Conservation (phyloP, 1,140 invertebrate genomes). For the Pararge aegeria region DNA sequence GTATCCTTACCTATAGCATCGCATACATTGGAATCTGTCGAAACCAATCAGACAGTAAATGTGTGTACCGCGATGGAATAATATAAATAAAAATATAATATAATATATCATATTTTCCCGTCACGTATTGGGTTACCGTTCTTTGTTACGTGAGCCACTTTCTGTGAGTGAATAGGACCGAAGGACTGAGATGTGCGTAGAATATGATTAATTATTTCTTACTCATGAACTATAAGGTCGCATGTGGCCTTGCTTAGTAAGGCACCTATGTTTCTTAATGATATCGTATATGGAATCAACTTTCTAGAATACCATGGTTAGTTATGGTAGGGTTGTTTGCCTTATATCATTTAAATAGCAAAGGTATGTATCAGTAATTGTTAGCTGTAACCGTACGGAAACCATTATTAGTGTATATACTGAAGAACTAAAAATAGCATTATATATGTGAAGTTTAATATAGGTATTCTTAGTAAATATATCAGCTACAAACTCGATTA, state of each 20-base stretch:
- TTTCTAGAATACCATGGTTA: constrained; percentile 25
- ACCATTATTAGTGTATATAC: no score
- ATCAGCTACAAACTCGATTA: no score
- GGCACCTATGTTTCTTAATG: constrained; percentile 17
- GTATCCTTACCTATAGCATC: background rate
- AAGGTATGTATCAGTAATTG: no score
- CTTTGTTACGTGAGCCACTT: constrained; percentile 76
- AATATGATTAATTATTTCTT: constrained; percentile 73
- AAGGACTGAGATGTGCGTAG: constrained; percentile 64
- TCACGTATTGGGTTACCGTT: constrained; percentile 75
- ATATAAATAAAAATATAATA: constrained; percentile 47
- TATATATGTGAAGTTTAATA: no score
- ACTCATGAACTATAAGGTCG: constrained; percentile 51
- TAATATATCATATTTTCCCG: constrained; percentile 69
- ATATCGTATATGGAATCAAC: constrained; percentile 18
- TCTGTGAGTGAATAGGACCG: constrained; percentile 70
- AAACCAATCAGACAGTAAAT: constrained; percentile 67
- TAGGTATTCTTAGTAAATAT: no score
- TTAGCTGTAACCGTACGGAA: no score
- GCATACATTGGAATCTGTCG: constrained; percentile 40
- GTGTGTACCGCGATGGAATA: constrained; percentile 64
- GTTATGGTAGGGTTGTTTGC: background rate
- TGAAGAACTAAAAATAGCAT: no score
- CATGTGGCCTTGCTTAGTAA: constrained; percentile 22
- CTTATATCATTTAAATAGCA: background rate